Conservation (phyloP, 2,113 vertebrate genomes). For the Phrynosoma blainvillii region DNA sequence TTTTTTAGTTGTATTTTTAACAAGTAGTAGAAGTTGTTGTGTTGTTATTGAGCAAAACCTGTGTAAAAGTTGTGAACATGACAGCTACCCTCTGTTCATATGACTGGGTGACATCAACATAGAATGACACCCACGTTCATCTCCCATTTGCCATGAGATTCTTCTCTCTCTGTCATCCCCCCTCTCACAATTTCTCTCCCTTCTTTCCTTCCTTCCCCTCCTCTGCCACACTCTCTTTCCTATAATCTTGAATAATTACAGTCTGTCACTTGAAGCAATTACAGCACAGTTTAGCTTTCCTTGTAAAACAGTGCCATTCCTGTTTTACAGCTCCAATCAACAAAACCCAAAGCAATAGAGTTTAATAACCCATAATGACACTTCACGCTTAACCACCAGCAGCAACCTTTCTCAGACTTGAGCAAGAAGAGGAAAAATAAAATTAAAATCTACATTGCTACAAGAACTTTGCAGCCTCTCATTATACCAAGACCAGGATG, state of each 20-base stretch:
- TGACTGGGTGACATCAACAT: accelerated
- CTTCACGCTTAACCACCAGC: slow-evolving; percentile 39
- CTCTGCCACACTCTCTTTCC: background rate
- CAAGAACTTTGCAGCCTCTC: slow-evolving; percentile 31
- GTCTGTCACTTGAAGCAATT: slow-evolving; percentile 53
- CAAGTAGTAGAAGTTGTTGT: no score
- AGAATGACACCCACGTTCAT: background rate
- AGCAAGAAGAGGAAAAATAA: background rate
- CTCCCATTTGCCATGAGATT: background rate
- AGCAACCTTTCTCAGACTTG: slow-evolving; percentile 23
- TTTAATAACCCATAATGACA: slow-evolving; percentile 72
- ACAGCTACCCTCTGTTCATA: accelerated
- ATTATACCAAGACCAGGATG: background rate
- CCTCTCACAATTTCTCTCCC: background rate
- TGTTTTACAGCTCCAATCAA: slow-evolving; percentile 48
- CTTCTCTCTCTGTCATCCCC: background rate
- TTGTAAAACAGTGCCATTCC: slow-evolving; percentile 39
- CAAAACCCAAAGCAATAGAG: slow-evolving; percentile 36
- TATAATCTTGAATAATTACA: slow-evolving; percentile 46
- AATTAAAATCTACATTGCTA: slow-evolving; percentile 46
- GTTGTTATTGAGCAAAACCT: background rate
- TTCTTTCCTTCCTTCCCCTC: accelerated
- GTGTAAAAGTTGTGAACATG: background rate
- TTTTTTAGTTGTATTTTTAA: no score
- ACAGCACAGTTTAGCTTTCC: slow-evolving; percentile 29